Evolutionary conservation across 2,888 invertebrate genomes (phyloP).

Genomic region (Leucania comma): DNA sequence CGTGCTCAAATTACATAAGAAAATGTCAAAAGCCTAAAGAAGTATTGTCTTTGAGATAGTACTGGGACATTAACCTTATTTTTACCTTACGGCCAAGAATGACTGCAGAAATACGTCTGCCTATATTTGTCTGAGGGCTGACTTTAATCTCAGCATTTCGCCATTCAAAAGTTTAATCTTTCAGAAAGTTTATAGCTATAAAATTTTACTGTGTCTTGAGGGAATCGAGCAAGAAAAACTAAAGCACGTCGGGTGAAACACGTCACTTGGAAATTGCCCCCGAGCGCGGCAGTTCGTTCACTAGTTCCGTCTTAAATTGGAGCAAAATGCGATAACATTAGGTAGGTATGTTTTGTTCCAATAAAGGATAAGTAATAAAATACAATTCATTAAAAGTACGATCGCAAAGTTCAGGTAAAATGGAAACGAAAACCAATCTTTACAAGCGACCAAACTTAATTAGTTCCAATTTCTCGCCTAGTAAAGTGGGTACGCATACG

Average conservation of each 20-base stretch:
- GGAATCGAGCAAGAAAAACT: constrained; percentile 58
- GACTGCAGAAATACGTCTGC: constrained; percentile 31
- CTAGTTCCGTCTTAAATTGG: constrained; percentile 32
- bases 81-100: constrained; percentile 20
- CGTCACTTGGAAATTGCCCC: constrained; percentile 54
- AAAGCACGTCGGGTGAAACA: constrained; percentile 53
- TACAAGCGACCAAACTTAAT: not conserved
- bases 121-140: constrained; percentile 39
- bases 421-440: not conserved
- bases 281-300: constrained; percentile 37
- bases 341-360: not conserved
- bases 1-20: constrained; percentile 2
- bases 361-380: constrained; percentile 4
- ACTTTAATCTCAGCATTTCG: constrained; percentile 53
- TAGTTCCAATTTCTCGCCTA: not conserved
- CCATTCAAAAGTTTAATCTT: constrained; percentile 61
- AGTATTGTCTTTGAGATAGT: constrained; percentile 33
- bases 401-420: not conserved
- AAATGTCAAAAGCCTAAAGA: constrained; percentile 14
- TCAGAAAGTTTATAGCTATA: constrained; percentile 64
- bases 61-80: constrained; percentile 24
- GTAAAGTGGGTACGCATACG: too few species aligned
- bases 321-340: constrained; percentile 8
- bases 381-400: not conserved
- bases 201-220: constrained; percentile 62